Conservation (phyloP, 2,113 vertebrate species). For the Mustela nigripes region DNA sequence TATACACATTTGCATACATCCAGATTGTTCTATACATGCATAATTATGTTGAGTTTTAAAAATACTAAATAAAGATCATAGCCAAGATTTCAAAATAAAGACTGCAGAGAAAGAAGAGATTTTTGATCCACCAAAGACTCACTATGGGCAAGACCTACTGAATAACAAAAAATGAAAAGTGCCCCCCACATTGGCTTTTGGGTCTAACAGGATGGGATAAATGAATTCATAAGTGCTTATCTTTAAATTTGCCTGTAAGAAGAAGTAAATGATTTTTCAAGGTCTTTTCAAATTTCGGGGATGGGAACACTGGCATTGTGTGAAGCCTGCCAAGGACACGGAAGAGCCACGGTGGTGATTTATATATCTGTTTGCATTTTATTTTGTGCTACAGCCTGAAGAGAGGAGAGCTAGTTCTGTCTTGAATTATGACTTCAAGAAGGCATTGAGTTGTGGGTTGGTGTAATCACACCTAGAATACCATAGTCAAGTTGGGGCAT, state of each 20-base stretch:
- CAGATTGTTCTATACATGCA: not conserved
- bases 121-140: not conserved
- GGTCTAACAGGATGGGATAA: not conserved
- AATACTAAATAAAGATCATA: constrained; percentile 38
- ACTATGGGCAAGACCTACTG: not conserved
- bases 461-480: constrained; percentile 74
- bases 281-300: not conserved
- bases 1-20: not conserved
- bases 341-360: not conserved
- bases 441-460: constrained; percentile 63
- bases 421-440: constrained; percentile 71
- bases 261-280: constrained; percentile 33
- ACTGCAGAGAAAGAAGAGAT: constrained; percentile 2
- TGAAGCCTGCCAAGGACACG: not conserved
- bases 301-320: not conserved
- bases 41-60: constrained; percentile 58
- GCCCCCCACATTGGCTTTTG: not conserved
- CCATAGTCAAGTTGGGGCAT: constrained; percentile 78
- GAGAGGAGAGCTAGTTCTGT: constrained; percentile 65
- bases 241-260: constrained; percentile 26
- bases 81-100: constrained; percentile 15
- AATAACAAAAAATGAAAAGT: constrained; percentile 19
- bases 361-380: constrained; percentile 59
- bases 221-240: not conserved
- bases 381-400: not conserved